These are phyloP conservation scores for Lagenorhynchus albirostris DNA, from an alignment of 2,113 vertebrate genomes.

Conservation along the genomic window DNA sequence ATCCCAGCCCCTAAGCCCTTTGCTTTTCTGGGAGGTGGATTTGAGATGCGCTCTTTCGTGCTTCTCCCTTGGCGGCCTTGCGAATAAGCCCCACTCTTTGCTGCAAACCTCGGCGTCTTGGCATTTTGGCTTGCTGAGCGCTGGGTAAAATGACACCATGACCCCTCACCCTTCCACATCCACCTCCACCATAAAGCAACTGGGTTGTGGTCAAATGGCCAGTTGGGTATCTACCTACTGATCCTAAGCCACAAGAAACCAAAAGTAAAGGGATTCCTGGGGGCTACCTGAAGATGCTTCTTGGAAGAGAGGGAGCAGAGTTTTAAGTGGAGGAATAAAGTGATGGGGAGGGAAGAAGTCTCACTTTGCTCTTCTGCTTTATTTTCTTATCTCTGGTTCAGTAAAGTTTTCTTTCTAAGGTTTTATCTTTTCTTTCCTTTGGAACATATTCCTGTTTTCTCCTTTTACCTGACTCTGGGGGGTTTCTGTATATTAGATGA, in stretches of 20 bases:
- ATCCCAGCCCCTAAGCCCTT: fast-evolving
- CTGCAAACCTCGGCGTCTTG: not conserved
- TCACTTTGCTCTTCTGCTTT: not conserved
- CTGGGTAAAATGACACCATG: not conserved
- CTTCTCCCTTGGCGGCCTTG: not conserved
- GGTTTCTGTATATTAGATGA: not conserved
- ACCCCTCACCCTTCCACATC: not conserved
- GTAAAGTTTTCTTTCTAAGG: not conserved
- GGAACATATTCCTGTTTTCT: not conserved
- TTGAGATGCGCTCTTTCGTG: fast-evolving
- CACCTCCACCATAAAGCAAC: not conserved
- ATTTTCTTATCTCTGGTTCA: not conserved
- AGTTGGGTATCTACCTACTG: not conserved
- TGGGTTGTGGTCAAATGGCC: not conserved
- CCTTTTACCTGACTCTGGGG: not conserved
- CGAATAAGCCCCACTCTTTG: too few relatives aligned
- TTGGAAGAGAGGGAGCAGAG: not conserved
- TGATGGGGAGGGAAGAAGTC: not conserved
- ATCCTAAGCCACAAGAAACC: not conserved
- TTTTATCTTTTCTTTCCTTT: not conserved
- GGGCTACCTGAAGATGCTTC: not conserved
- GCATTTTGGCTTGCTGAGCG: not conserved
- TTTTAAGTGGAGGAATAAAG: not conserved
- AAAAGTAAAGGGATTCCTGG: not conserved
- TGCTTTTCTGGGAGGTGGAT: not conserved